Percentiles rank a stretch among this genome's conserved stretches.
phyloP scores from a whole-genome alignment of 2,888 invertebrate species.

The Drosophila kambysellisi region DNA sequence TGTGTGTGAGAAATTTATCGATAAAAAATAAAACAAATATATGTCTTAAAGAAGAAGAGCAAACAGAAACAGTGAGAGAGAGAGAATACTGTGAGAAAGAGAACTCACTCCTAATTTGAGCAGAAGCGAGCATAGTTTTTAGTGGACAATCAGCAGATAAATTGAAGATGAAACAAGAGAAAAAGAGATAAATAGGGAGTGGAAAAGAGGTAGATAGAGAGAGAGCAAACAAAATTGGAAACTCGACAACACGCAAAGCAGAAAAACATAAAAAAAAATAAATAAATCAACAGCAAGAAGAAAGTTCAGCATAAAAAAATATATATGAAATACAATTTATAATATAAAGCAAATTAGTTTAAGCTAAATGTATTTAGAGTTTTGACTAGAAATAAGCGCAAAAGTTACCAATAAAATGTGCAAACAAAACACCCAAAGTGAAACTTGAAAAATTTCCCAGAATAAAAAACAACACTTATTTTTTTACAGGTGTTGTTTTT shows the following conservation, averaged over 20 bases:
- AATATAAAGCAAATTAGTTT: slow-evolving; percentile 49
- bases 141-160: slow-evolving; percentile 78
- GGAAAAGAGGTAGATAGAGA: slow-evolving; percentile 15
- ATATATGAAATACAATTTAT: slow-evolving; percentile 12
- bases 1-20: slow-evolving; percentile 31
- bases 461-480: slow-evolving; percentile 23
- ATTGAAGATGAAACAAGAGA: slow-evolving; percentile 17
- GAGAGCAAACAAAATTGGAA: background rate
- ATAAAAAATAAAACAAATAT: background rate
- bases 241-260: slow-evolving; percentile 39
- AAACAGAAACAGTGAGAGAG: slow-evolving; percentile 28
- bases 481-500: slow-evolving; percentile 41
- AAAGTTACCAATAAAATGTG: slow-evolving; percentile 45
- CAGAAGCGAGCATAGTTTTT: slow-evolving; percentile 73
- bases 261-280: slow-evolving; percentile 10
- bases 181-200: slow-evolving; percentile 16
- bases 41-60: slow-evolving; percentile 6
- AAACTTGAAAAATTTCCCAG: slow-evolving; percentile 31
- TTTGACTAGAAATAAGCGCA: slow-evolving; percentile 68
- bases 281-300: slow-evolving; percentile 12
- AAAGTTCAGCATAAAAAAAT: slow-evolving; percentile 14
- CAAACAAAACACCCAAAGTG: slow-evolving; percentile 26
- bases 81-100: slow-evolving; percentile 9
- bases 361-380: slow-evolving; percentile 79
- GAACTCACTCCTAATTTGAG: slow-evolving; percentile 35